A percentile compares a stretch with the other conserved stretches of the same genome.
Conservation (phyloP, 2,113 vertebrate genomes). For the Asarcornis scutulata region DNA sequence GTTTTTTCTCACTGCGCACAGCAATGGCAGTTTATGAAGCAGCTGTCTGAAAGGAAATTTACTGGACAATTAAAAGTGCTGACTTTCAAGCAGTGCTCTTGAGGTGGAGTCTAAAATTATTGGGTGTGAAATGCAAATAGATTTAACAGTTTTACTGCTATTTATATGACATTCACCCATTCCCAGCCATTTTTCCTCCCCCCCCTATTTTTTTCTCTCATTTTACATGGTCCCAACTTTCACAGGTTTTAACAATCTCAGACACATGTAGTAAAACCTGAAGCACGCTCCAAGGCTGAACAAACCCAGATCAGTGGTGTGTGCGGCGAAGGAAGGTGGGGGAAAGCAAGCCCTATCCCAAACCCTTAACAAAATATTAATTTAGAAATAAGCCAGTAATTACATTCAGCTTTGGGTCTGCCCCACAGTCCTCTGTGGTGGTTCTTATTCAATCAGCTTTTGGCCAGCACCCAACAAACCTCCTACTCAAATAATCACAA, state of each 20-base stretch:
- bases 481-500: conserved; percentile 6
- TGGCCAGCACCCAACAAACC: conserved; percentile 32
- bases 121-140: conserved; percentile 78
- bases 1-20: conserved; percentile 11
- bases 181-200: conserved; percentile 26
- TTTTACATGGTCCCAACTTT: background rate
- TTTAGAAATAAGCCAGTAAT: conserved; percentile 65
- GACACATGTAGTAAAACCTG: conserved; percentile 14
- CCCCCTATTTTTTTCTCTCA: background rate
- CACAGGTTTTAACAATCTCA: conserved; percentile 40
- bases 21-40: conserved; percentile 16
- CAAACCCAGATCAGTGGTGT: background rate
- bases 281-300: background rate
- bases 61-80: conserved; percentile 70
- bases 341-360: conserved; percentile 20
- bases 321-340: background rate
- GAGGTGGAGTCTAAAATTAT: conserved; percentile 70
- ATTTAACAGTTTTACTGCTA: conserved; percentile 71
- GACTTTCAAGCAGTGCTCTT: conserved; percentile 69
- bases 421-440: background rate
- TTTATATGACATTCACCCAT: conserved; percentile 61
- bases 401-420: conserved; percentile 22
- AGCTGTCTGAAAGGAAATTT: conserved; percentile 67
- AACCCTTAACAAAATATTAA: conserved; percentile 50
- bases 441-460: conserved; percentile 5